Base-by-base conservation (phyloP, 2,888 invertebrate species). In the Papilio demoleus region DNA sequence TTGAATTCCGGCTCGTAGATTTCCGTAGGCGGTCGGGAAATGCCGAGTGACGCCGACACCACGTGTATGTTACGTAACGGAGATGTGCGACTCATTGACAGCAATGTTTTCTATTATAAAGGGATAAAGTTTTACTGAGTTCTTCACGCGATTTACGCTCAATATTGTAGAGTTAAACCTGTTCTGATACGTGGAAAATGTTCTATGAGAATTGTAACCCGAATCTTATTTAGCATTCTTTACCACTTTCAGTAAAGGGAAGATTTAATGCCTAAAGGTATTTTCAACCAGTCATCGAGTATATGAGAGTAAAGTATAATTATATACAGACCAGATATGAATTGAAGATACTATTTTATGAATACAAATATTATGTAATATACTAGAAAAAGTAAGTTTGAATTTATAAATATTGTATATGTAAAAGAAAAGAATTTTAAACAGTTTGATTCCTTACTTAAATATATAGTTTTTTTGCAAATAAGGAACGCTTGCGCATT, bases 11-110 rank as follows among this genome's bases (percentile, higher is more conserved):
- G 76, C 72, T 88, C 88, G 89, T 81, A 75, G 67, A 73, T 80
- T 78, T 79, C 79, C 88, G 87, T 73, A 67, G 65, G 76, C 77
- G 74, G 74, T 86, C 88, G 88, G 82, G 73, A 73, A 75, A 70
- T 64, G 73, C 78, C 79, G 82, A 83, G 76, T 83, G 83, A 80
- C 79, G 85, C 79, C 77, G 82, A 69, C 74, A 79, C 88, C 91
- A 91, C 90, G 91, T 91, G 91, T 85, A 81, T 73, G 77, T 92
- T 92, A 88, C 88, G 88, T 87, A 92, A 92, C 81, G 74, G 65
- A 69, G 74, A 77, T 80, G 76, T 84, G 88, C 75, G 72, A 74
- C 86, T 90, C 91, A 91, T 92, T 92, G 91, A 92, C 86, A 81
- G 86, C 86, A 85, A 86, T 88, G 50, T 61, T 12, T 38, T 38